A percentile compares a stretch with the other conserved stretches of the same genome.
Conservation (phyloP, 2,888 invertebrate species). For the Oligia fasciuncula region DNA sequence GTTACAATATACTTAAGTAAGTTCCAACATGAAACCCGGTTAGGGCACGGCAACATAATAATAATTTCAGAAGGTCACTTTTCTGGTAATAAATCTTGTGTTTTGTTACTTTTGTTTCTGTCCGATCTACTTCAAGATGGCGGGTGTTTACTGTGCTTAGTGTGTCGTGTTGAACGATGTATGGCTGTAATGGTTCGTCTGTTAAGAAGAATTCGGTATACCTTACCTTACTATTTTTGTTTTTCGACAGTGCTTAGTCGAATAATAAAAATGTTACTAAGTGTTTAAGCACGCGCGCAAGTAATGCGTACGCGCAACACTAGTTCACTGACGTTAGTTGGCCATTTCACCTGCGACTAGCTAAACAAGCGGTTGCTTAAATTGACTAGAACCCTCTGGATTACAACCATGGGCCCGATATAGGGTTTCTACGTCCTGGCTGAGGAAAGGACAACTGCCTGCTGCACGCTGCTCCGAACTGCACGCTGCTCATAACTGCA, state of each 20-base stretch:
- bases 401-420: too few species aligned
- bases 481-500: not conserved
- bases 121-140: conserved; percentile 26
- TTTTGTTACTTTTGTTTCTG: conserved; percentile 39
- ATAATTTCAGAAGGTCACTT: conserved; percentile 36
- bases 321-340: not conserved
- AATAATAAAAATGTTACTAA: not conserved
- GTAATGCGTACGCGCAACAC: not conserved
- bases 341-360: not conserved
- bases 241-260: not conserved
- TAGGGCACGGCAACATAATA: too few species aligned
- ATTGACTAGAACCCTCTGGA: too few species aligned
- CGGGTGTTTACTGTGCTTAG: not conserved
- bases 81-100: conserved; percentile 55
- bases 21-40: too few species aligned
- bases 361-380: not conserved
- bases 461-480: not conserved
- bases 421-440: not conserved
- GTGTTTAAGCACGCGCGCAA: not conserved
- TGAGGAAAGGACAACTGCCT: not conserved
- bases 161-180: conserved; percentile 11
- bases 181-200: conserved; percentile 20
- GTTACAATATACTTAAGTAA: too few species aligned
- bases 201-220: conserved; percentile 2
- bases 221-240: too few species aligned